These are phyloP conservation scores for Mongoloraphidia duomilia DNA, from an alignment of 2,888 invertebrate genomes.

Conservation along the genomic window DNA sequence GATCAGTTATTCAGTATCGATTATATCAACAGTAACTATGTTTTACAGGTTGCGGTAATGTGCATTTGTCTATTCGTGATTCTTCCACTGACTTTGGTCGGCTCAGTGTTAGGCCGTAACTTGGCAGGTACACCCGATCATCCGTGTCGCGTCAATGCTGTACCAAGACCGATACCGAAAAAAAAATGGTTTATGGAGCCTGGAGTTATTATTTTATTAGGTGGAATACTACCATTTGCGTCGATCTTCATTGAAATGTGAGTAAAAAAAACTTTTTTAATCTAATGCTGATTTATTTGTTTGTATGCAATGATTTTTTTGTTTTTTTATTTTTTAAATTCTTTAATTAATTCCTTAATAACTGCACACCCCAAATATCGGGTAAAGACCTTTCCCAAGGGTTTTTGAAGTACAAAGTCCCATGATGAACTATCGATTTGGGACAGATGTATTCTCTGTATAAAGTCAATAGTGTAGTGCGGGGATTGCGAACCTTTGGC, in stretches of 20 bases:
- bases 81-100: slow-evolving; percentile 87
- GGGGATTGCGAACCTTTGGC: too few relatives aligned
- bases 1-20: not conserved
- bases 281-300: not conserved
- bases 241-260: slow-evolving; percentile 99
- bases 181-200: slow-evolving; percentile 99
- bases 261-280: slow-evolving; percentile 20
- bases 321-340: not conserved
- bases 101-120: slow-evolving; percentile 93
- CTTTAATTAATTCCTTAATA: not conserved
- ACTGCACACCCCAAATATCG: too few relatives aligned
- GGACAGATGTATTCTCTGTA: too few relatives aligned
- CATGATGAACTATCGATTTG: too few relatives aligned
- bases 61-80: slow-evolving; percentile 98
- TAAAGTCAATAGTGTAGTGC: too few relatives aligned
- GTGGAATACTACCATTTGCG: slow-evolving; percentile 95
- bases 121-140: slow-evolving; percentile 93
- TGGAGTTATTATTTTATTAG: slow-evolving; percentile 81
- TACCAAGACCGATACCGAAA: slow-evolving; percentile 93
- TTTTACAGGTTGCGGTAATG: slow-evolving; percentile 72
- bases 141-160: slow-evolving; percentile 96
- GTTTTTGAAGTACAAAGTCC: too few relatives aligned
- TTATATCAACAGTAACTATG: not conserved
- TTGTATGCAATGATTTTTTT: not conserved
- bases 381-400: too few relatives aligned